A percentile compares a stretch with the other conserved stretches of the same genome.
Evolutionary conservation across 23 tunicate genomes (phyloP).

Genomic region (Aplidium turbinatum): DNA sequence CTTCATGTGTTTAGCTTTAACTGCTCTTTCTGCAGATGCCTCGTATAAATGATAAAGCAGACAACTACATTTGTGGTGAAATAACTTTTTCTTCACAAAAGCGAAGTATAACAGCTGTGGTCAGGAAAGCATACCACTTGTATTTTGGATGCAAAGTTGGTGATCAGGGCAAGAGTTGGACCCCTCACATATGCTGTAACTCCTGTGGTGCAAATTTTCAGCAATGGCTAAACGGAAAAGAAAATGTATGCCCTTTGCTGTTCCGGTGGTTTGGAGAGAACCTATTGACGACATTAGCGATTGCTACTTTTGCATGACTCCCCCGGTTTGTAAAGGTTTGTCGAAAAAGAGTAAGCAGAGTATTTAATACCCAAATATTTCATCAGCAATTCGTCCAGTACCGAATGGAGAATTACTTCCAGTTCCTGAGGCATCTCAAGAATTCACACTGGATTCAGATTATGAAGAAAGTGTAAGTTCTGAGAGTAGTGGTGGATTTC

Average conservation of each 20-base stretch:
- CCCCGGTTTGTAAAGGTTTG: conserved; percentile 8
- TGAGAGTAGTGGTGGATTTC: conserved; percentile 28
- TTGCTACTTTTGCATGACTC: conserved; percentile 45
- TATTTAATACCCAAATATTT: conserved; percentile 23
- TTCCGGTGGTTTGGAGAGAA: conserved; percentile 42
- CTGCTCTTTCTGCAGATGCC: conserved; percentile 30
- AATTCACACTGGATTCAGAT: conserved; percentile 37
- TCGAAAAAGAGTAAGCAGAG: conserved; percentile 21
- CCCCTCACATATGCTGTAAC: conserved; percentile 40
- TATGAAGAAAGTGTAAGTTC: conserved; percentile 40
- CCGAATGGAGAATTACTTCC: conserved; percentile 28
- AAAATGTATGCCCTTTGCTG: conserved; percentile 36
- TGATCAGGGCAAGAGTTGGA: conserved; percentile 32
- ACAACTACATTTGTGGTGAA: conserved; percentile 18
- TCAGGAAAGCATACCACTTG: conserved; percentile 21
- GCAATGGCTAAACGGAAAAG: conserved; percentile 36
- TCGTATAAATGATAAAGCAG: conserved; percentile 21
- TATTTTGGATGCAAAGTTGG: conserved; percentile 27
- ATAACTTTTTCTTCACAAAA: conserved; percentile 27
- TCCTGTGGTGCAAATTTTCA: conserved; percentile 11
- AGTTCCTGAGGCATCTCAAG: conserved; percentile 31
- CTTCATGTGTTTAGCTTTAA: conserved; percentile 12
- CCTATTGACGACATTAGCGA: conserved; percentile 8
- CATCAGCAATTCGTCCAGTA: conserved; percentile 38
- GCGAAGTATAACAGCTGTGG: conserved; percentile 29